Evolutionary conservation across 64 coral and sea anemone genomes (phyloP).

Genomic region (Cladopsammia gracilis): DNA sequence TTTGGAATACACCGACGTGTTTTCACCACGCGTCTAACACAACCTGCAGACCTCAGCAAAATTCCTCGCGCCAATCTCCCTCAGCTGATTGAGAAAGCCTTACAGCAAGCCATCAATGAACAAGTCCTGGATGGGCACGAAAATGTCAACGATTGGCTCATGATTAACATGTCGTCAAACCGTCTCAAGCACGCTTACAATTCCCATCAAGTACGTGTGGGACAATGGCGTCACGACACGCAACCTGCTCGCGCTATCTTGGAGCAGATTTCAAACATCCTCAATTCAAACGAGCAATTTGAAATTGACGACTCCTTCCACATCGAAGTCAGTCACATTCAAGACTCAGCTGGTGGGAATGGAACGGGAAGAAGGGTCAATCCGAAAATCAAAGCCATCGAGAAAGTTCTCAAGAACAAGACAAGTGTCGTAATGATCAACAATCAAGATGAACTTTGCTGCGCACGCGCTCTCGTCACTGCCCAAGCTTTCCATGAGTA

Average conservation of each 20-base stretch:
- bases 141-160: too few relatives aligned
- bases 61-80: too few relatives aligned
- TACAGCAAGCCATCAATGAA: too few relatives aligned
- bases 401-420: background rate
- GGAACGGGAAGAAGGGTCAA: too few relatives aligned
- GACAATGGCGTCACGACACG: background rate
- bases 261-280: background rate
- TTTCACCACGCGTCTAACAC: too few relatives aligned
- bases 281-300: conserved; percentile 2
- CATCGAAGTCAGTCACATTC: background rate
- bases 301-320: background rate
- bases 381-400: background rate
- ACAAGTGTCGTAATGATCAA: background rate
- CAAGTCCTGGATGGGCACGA: too few relatives aligned
- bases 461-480: conserved; percentile 3
- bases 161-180: background rate
- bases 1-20: too few relatives aligned
- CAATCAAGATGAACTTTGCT: background rate
- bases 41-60: too few relatives aligned
- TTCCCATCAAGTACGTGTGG: background rate
- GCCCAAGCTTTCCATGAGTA: background rate
- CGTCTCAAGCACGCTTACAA: background rate
- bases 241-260: background rate
- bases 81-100: too few relatives aligned
- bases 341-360: background rate